Conservation (phyloP, 2,797 vertebrate species). For the Phrynocephalus vlangalii region DNA sequence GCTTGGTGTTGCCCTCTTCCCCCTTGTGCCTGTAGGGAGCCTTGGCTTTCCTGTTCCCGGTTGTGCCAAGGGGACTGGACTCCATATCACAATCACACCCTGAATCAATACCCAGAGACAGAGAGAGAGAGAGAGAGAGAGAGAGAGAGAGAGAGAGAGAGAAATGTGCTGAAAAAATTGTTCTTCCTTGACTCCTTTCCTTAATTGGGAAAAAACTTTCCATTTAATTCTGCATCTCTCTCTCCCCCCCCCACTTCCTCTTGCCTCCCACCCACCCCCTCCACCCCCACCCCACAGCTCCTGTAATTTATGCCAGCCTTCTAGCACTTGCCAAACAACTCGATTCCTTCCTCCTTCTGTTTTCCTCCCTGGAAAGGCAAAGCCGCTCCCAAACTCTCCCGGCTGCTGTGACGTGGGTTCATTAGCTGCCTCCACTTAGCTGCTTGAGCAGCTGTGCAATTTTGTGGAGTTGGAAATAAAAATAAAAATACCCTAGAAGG, state of each 20-base stretch:
- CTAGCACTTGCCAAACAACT: constrained; percentile 66
- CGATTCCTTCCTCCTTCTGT: constrained; percentile 53
- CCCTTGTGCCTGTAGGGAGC: not conserved
- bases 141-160: too few species aligned
- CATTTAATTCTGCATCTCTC: constrained; percentile 46
- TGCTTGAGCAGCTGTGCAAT: constrained; percentile 53
- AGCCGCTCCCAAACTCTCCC: constrained; percentile 57
- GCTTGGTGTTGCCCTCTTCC: not conserved
- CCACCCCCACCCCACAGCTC: constrained; percentile 25
- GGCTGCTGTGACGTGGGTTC: constrained; percentile 43
- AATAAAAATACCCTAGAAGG: not conserved
- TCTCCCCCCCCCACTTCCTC: not conserved
- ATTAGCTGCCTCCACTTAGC: constrained; percentile 60
- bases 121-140: too few species aligned
- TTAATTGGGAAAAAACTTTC: constrained; percentile 60
- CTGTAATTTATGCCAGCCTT: constrained; percentile 62
- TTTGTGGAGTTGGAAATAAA: constrained; percentile 55
- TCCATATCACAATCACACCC: not conserved
- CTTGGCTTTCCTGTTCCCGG: too few species aligned
- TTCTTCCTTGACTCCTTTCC: constrained; percentile 32
- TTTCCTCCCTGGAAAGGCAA: constrained; percentile 56
- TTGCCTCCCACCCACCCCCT: not conserved
- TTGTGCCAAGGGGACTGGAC: not conserved
- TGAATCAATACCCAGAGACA: not conserved
- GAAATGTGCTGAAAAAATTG: not conserved